phyloP scores from a whole-genome alignment of 2,113 vertebrate species.

The Calidris pygmaea region DNA sequence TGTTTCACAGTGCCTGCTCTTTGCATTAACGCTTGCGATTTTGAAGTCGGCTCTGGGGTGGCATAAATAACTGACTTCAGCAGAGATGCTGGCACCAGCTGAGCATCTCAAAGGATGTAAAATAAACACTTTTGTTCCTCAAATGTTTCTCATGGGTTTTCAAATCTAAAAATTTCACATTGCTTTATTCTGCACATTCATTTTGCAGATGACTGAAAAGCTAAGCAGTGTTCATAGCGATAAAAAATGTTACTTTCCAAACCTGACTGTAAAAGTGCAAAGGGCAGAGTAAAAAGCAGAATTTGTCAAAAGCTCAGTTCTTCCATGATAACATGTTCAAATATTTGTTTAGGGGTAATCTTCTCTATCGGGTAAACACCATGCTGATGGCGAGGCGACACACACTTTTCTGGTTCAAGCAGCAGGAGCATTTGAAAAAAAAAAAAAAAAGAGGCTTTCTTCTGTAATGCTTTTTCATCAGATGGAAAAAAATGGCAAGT shows the following conservation, averaged over 20 bases:
- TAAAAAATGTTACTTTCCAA: background rate
- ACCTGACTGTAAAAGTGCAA: background rate
- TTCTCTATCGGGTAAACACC: background rate
- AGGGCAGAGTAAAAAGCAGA: background rate
- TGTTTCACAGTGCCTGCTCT: background rate
- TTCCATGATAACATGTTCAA: background rate
- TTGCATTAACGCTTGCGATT: background rate
- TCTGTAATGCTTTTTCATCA: background rate
- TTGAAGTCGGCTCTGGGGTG: background rate
- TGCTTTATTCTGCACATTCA: background rate
- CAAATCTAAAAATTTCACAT: background rate
- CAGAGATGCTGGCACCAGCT: background rate
- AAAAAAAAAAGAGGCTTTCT: background rate
- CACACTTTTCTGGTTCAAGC: background rate
- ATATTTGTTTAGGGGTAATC: background rate
- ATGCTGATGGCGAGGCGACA: background rate
- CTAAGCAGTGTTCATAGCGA: background rate
- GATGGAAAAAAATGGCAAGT: background rate
- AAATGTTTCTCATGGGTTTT: background rate
- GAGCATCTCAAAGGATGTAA: background rate
- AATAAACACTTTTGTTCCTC: background rate
- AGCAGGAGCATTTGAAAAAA: background rate
- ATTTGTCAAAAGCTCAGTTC: background rate
- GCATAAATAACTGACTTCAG: background rate
- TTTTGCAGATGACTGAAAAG: background rate